Conservation (phyloP, 2,113 vertebrate genomes). For the Sterrhoptilus dennistouni region DNA sequence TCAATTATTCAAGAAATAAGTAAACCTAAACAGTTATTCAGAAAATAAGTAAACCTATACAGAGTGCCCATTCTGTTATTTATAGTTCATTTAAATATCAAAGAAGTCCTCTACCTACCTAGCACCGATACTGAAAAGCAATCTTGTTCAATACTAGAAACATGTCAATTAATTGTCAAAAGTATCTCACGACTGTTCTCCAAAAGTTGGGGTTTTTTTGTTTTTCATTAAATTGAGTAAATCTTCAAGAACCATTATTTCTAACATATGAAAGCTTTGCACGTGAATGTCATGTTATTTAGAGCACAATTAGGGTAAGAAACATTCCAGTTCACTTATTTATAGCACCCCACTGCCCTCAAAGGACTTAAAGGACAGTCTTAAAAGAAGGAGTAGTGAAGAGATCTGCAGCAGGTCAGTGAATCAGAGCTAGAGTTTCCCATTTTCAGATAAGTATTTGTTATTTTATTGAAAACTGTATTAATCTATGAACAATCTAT, state of each 20-base stretch:
- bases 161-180: rapidly evolving
- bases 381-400: not conserved
- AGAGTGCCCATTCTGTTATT: not conserved
- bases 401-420: not conserved
- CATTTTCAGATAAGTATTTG: not conserved
- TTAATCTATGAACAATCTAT: not conserved
- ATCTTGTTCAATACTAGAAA: not conserved
- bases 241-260: not conserved
- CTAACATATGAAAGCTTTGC: not conserved
- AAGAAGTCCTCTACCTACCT: not conserved
- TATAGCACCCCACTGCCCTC: rapidly evolving
- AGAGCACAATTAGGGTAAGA: not conserved
- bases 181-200: not conserved
- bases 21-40: not conserved
- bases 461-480: not conserved
- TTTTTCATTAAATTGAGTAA: not conserved
- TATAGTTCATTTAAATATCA: not conserved
- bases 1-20: not conserved
- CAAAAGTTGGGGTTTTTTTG: not conserved
- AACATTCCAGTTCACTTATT: not conserved
- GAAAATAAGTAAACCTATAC: not conserved
- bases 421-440: not conserved
- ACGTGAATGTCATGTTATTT: not conserved
- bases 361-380: not conserved
- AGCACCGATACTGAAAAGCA: not conserved